Conservation (phyloP, 2,113 vertebrate species). For the Chionomys nivalis region DNA sequence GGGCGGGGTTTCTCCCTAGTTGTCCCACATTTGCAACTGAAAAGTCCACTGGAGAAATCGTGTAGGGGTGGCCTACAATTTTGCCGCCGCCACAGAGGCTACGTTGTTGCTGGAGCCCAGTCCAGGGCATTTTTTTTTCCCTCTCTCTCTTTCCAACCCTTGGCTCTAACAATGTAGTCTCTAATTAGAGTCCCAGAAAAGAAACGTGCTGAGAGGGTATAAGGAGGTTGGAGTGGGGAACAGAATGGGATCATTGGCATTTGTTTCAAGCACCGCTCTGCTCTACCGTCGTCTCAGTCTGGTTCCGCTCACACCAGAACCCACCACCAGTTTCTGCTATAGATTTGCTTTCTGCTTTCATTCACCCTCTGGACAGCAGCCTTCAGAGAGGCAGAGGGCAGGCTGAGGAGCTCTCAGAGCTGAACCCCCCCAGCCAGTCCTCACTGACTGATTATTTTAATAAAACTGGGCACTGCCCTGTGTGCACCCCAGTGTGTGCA, state of each 20-base stretch:
- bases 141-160: background rate
- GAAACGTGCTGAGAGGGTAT: background rate
- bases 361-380: constrained; percentile 84
- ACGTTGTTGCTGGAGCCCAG: rapidly evolving
- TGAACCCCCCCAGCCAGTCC: constrained; percentile 72
- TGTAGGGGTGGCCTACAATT: background rate
- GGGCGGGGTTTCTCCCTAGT: background rate
- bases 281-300: constrained; percentile 52
- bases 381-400: constrained; percentile 63
- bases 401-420: constrained; percentile 48
- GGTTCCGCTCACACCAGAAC: constrained; percentile 80
- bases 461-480: constrained; percentile 67
- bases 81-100: background rate
- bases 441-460: constrained; percentile 86
- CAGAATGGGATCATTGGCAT: constrained; percentile 55
- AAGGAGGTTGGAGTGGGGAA: background rate
- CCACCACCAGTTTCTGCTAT: constrained; percentile 78
- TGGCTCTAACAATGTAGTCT: background rate
- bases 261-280: constrained; percentile 69
- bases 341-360: constrained; percentile 87
- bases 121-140: rapidly evolving
- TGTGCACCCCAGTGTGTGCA: constrained; percentile 54
- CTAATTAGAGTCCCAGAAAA: constrained; percentile 25
- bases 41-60: background rate
- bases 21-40: background rate